Evolutionary conservation across 2,888 invertebrate genomes (phyloP), one percentile per base, ranked within the genome.

Genomic region (Macroteleia sp.): DNA sequence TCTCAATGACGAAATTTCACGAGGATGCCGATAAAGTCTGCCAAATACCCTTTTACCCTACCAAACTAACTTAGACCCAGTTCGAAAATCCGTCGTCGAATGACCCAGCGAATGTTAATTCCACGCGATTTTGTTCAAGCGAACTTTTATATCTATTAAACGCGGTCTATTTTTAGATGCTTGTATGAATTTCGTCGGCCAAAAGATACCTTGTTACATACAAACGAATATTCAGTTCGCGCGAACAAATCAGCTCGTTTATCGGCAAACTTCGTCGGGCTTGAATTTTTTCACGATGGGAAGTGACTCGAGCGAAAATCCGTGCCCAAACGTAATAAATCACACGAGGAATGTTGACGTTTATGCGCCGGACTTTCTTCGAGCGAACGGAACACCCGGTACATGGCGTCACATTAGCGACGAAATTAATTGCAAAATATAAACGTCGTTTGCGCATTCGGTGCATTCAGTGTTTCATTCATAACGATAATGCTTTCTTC

Each of bases 381-480:
- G n/a, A n/a, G n/a, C n/a, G n/a, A n/a, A n/a, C n/a, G n/a, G 9
- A 36, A 36, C 32, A 34, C 61, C 39, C 61, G 39, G 48, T 39
- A 39, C 36, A 17, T 36, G 44, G 17, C 10, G 20, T 39, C 48
- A n/a, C 39, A 48, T 61, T 61, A 61, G 48, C 46, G 36, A 28
- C 22, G 12, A 48, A 61, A 61, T 61, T 61, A 61, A 61, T 46
- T 61, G 20, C 61, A 48, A 46, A 61, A 61, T 48, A 22, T 48
- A 48, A 34, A 48, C 28, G 61, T 61, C 34, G 22, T 48, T 36
- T 48, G 61, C n/a, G 61, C 19, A 28, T 19, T 36, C 19, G 17
- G 32, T 25, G 30, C 42, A 16, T 10, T 17, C 19, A 9, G 22
- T 14, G 44, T 25, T 59, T 41, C 41, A 34, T 48, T 36, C 30